A percentile compares a stretch with the other conserved stretches of the same genome.
phyloP scores from a whole-genome alignment of 2,113 vertebrate genomes.

The Oryzias curvinotus region DNA sequence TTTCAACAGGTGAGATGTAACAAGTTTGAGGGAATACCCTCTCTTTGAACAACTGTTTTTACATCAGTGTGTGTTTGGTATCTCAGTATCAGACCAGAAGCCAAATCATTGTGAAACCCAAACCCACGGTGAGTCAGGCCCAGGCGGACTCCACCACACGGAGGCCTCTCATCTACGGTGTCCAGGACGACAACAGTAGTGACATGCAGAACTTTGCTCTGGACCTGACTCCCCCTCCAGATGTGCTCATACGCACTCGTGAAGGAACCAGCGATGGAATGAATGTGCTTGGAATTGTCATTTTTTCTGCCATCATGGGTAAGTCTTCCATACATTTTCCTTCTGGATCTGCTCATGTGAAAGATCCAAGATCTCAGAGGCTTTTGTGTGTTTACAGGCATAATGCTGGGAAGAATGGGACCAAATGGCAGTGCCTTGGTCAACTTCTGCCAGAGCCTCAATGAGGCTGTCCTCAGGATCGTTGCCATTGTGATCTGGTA shows the following conservation, averaged over 20 bases:
- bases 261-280: constrained; percentile 94
- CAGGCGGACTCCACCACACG: constrained; percentile 80
- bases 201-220: constrained; percentile 90
- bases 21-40: too few species aligned
- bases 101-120: constrained; percentile 48
- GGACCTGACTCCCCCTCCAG: constrained; percentile 92
- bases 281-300: constrained; percentile 98
- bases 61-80: too few species aligned
- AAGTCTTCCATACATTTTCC: constrained; percentile 4
- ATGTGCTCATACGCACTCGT: constrained; percentile 89
- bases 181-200: constrained; percentile 91
- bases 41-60: too few species aligned
- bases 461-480: constrained; percentile 97
- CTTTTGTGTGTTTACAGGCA: constrained; percentile 73
- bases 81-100: too few species aligned
- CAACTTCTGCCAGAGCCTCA: constrained; percentile 97
- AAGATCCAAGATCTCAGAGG: background rate
- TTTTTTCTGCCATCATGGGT: constrained; percentile 98
- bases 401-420: constrained; percentile 97
- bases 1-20: constrained; percentile 89
- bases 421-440: constrained; percentile 90
- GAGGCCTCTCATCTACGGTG: constrained; percentile 85
- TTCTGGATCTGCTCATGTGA: background rate
- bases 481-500: constrained; percentile 97
- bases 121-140: constrained; percentile 69